Evolutionary conservation across 2,797 vertebrate species (phyloP), one percentile per base, ranked within the genome.

Genomic region (Capromys pilorides): DNA sequence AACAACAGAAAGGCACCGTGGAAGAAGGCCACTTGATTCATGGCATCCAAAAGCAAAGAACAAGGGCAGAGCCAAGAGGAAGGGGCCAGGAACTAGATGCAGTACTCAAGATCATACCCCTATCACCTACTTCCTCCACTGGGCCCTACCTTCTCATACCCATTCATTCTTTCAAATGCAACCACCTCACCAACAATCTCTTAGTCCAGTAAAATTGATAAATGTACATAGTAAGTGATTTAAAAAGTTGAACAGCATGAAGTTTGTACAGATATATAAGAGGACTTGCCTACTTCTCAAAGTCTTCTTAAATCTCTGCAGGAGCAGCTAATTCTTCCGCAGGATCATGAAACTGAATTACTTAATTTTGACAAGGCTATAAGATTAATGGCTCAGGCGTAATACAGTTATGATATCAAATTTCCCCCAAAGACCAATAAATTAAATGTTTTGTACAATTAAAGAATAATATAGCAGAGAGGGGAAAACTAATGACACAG

Each of bases 311-410:
- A 98, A 95, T 83, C 98, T 14, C 98, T 98, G 97, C 98, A 98
- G 91, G 97, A 64, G 91, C 82, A 97, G 18, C 97, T 98, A 99
- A 97, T 98, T 92, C 96, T 98, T 71, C 97, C 95, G 36, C 45
- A 75, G 93, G 95, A 98, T 57, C 79, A 96, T 5, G 97, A 98
- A 28, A 97, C 97, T 82, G 98, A 99, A 97, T 91, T 97, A 5
- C 98, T 98, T 8, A 99, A 99, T 0, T 98, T 99, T 24, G 99
- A 99, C 91, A 98, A 88, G 67, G 98, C 99, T 3, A 96, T 98
- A 81, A 97, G 97, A 54, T 97, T 99, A 13, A 97, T 99, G 94
- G 98, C 99, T 96, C 99, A 99, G 91, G 96, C 99, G 31, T 99
- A 97, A 98, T 28, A 2, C 28, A 95, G 39, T 11, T 22, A 11